Percentiles rank a stretch among this genome's conserved stretches.
Conservation (phyloP, 2,113 vertebrate species). For the Sinocyclocheilus maitianheensis region DNA sequence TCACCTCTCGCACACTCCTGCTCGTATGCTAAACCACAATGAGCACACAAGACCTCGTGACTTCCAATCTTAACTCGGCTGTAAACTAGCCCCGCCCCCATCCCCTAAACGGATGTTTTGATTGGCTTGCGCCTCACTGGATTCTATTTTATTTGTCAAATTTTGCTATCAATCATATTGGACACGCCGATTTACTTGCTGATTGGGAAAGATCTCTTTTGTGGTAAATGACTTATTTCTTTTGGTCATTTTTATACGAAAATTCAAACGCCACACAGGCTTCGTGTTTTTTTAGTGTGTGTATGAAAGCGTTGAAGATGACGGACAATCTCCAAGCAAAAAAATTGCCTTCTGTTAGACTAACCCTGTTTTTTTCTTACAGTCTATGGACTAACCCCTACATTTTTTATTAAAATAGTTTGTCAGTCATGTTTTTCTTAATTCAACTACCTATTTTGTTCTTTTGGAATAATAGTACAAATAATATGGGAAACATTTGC, state of each 20-base stretch:
- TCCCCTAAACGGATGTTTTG: not conserved
- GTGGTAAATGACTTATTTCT: not conserved
- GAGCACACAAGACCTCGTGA: slow-evolving; percentile 47
- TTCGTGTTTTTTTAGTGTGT: too few species aligned
- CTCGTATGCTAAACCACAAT: slow-evolving; percentile 46
- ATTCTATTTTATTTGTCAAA: slow-evolving; percentile 10
- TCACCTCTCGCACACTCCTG: slow-evolving; percentile 30
- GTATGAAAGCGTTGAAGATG: too few species aligned
- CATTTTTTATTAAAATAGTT: not conserved
- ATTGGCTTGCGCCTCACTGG: not conserved
- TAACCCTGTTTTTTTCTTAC: too few species aligned
- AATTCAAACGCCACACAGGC: not conserved
- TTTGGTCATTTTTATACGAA: not conserved
- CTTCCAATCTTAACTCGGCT: slow-evolving; percentile 45
- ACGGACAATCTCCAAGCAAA: too few species aligned
- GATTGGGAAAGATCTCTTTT: not conserved
- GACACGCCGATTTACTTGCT: not conserved
- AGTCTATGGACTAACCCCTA: too few species aligned
- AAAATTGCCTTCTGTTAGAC: too few species aligned
- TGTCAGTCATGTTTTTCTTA: not conserved
- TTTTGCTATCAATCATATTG: slow-evolving; percentile 21
- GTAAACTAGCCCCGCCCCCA: slow-evolving; percentile 40
- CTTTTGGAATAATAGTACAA: not conserved
- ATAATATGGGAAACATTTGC: not conserved
- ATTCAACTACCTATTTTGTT: not conserved